Evolutionary conservation across 1,140 invertebrate genomes (phyloP).

Genomic region (Ridgeia piscesae): DNA sequence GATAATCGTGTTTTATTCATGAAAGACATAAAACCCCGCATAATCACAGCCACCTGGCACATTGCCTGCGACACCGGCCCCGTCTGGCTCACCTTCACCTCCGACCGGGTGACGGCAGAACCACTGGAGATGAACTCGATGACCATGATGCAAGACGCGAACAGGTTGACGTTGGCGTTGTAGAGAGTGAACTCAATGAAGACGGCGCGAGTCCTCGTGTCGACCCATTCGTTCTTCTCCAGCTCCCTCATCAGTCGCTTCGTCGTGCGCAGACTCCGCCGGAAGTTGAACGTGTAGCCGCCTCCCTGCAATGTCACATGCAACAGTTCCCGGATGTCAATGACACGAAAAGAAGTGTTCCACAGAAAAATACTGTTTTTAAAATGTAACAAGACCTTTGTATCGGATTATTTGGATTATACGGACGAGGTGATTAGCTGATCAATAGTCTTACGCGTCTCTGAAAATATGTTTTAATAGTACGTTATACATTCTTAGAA

Average conservation of each 20-base stretch:
- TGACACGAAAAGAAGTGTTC: slow-evolving; percentile 4
- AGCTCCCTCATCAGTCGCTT: slow-evolving; percentile 29
- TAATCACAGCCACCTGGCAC: too few relatives aligned
- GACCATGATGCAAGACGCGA: slow-evolving; percentile 34
- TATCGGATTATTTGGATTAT: neutral
- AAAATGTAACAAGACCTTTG: neutral
- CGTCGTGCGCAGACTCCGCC: slow-evolving; percentile 28
- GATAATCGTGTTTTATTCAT: too few relatives aligned
- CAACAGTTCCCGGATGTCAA: neutral
- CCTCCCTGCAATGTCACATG: slow-evolving; percentile 39
- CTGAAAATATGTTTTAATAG: neutral
- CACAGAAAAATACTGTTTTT: neutral
- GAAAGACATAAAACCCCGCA: too few relatives aligned
- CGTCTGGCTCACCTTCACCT: slow-evolving; percentile 47
- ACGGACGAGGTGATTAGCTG: neutral
- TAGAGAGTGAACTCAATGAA: slow-evolving; percentile 37
- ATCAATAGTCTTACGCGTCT: neutral
- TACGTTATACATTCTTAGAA: neutral
- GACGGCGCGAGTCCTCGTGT: slow-evolving; percentile 32
- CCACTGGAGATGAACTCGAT: slow-evolving; percentile 35
- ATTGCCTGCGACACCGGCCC: too few relatives aligned
- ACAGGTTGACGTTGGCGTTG: slow-evolving; percentile 37
- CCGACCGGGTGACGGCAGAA: slow-evolving; percentile 41
- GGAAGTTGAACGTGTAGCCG: slow-evolving; percentile 46
- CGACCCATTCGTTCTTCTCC: slow-evolving; percentile 33